Percentiles rank a stretch among this genome's conserved stretches.
Evolutionary conservation across 2,797 vertebrate species (phyloP).

Genomic region (Lates japonicus): DNA sequence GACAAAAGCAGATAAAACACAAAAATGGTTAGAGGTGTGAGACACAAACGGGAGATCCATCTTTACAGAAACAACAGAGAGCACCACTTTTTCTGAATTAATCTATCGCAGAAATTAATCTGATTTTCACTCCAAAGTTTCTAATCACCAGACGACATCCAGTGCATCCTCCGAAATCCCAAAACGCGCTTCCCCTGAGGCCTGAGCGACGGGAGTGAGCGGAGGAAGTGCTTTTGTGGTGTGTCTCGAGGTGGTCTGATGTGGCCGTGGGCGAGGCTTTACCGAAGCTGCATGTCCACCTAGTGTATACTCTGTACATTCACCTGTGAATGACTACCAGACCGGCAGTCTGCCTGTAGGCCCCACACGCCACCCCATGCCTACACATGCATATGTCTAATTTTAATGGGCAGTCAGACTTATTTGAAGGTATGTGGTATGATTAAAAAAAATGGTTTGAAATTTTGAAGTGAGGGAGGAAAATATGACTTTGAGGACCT

Average conservation of each 20-base stretch:
- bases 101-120: neutral
- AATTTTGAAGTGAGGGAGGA: conserved; percentile 48
- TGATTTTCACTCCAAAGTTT: conserved; percentile 41
- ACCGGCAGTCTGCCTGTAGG: conserved; percentile 68
- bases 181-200: conserved; percentile 49
- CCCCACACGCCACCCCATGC: conserved; percentile 69
- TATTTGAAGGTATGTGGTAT: conserved; percentile 63
- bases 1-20: conserved; percentile 33
- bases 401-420: conserved; percentile 75
- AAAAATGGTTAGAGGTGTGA: neutral
- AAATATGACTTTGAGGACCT: conserved; percentile 34
- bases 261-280: conserved; percentile 77
- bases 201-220: conserved; percentile 50
- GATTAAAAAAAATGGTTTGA: conserved; percentile 2
- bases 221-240: conserved; percentile 78
- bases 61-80: conserved; percentile 1
- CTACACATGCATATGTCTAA: conserved; percentile 76
- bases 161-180: conserved; percentile 73
- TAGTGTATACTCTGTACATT: conserved; percentile 81
- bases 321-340: conserved; percentile 83
- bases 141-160: conserved; percentile 60
- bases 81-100: neutral
- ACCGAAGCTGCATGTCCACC: conserved; percentile 78
- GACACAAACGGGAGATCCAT: neutral
- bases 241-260: conserved; percentile 82